A percentile compares a stretch with the other conserved stretches of the same genome.
Conservation (phyloP, 2,113 vertebrate species). For the Notechis scutatus region DNA sequence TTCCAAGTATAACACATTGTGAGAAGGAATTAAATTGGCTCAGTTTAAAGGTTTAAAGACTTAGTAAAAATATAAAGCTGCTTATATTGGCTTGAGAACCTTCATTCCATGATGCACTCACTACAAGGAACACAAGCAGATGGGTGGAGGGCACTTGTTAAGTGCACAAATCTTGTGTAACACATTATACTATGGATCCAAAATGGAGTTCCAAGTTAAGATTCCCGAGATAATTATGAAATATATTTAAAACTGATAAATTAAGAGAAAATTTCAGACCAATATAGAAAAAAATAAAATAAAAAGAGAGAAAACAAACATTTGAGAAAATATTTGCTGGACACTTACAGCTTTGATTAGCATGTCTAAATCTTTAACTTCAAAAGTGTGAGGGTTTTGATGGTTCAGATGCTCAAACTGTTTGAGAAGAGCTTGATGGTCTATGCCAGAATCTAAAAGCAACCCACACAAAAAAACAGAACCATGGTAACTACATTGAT, state of each 20-base stretch:
- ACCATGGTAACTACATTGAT: background rate
- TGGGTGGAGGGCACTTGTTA: background rate
- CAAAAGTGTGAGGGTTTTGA: conserved; percentile 93
- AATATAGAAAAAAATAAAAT: conserved; percentile 3
- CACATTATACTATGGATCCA: background rate
- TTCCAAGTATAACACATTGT: conserved; percentile 9
- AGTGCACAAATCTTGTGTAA: background rate
- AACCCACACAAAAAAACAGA: conserved; percentile 22
- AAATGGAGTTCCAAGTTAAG: conserved; percentile 12
- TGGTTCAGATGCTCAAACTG: conserved; percentile 97
- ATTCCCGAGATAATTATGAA: background rate
- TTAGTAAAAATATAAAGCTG: background rate
- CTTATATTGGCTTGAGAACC: background rate
- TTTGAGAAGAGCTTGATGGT: conserved; percentile 90
- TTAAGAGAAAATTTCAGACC: background rate
- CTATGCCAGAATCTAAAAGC: conserved; percentile 76
- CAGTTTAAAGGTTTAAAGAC: conserved; percentile 7
- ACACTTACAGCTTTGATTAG: conserved; percentile 90
- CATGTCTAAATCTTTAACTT: conserved; percentile 92
- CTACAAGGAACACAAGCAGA: background rate
- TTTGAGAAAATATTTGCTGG: background rate
- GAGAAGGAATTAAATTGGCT: background rate
- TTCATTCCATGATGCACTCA: conserved; percentile 1
- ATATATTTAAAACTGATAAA: background rate
- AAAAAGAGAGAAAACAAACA: background rate